phyloP scores from a whole-genome alignment of 2,113 vertebrate species.

The Poeciliopsis turrubarensis region DNA sequence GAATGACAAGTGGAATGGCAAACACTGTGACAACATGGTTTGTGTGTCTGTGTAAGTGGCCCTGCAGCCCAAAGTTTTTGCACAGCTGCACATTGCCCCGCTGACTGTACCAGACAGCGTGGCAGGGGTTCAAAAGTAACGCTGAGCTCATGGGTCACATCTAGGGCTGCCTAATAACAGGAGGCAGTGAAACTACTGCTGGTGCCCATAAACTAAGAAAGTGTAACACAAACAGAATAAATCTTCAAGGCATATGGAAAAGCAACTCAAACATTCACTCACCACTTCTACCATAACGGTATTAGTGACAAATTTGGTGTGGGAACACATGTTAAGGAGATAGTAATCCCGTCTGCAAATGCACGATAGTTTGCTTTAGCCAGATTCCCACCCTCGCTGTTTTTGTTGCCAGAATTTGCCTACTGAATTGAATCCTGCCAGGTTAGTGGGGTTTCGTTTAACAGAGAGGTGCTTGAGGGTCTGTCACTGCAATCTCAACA shows the following conservation, averaged over 20 bases:
- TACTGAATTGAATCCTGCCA: conserved; percentile 71
- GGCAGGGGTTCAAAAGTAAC: conserved; percentile 72
- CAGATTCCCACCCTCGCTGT: conserved; percentile 72
- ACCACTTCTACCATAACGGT: conserved; percentile 27
- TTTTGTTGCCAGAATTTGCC: conserved; percentile 70
- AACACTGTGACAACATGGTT: conserved; percentile 65
- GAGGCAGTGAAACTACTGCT: conserved; percentile 39
- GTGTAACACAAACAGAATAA: conserved; percentile 44
- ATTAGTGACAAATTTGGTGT: conserved; percentile 45
- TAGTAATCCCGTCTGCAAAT: conserved; percentile 70
- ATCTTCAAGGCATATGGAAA: conserved; percentile 23
- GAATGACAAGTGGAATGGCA: conserved; percentile 71
- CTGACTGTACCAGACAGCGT: conserved; percentile 62
- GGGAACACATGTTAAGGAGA: conserved; percentile 60
- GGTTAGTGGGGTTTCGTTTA: conserved; percentile 62
- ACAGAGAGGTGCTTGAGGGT: conserved; percentile 71
- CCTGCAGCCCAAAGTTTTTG: conserved; percentile 26
- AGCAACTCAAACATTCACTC: conserved; percentile 28
- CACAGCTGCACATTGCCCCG: conserved; percentile 64
- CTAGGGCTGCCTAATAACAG: conserved; percentile 46
- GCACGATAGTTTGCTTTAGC: conserved; percentile 63
- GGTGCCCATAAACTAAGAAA: conserved; percentile 42
- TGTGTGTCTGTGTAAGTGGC: conserved; percentile 35
- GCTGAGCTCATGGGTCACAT: conserved; percentile 73
- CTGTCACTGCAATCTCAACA: conserved; percentile 63